Base-by-base conservation (phyloP, 2,113 vertebrate species). In the Podocnemis expansa region DNA sequence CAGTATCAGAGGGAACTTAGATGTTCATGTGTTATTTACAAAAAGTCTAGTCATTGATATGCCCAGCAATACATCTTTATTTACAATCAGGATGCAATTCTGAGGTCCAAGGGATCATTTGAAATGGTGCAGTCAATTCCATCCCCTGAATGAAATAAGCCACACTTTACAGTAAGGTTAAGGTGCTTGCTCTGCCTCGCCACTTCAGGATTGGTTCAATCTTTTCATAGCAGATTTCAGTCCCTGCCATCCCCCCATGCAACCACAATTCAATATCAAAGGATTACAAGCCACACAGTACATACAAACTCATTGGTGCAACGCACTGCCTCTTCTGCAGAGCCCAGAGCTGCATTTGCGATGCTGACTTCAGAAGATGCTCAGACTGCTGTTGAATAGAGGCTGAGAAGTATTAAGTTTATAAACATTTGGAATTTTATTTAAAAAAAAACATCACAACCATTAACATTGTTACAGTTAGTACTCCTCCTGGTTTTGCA, bases 391-490 rank as follows among this genome's bases (percentile, higher is more conserved):
- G 92, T 24, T 25, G 38, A 97, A 97, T 90, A 98, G 95, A 98
- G 91, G 94, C 96, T 5, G 86, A 96, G 94, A 93, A 95, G 80
- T 80, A 84, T 94, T 96, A 90, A 83, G 89, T 96, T 97, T 97
- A 97, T 95, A 98, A 98, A 98, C 97, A 97, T 89, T 91, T 87
- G 97, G 91, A 97, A 96, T 97, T 98, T 98, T 98, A 98, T 98
- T 98, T 96, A 76, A 96, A 97, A 90, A n/a, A 92, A 97, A 93
- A 91, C 85, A 95, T 98, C 98, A 98, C 97, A 98, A 97, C 93
- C 97, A 96, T 95, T 84, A 96, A 97, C 97, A 97, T 63, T 82
- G 97, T 97, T 97, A 97, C 98, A 97, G 95, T 94, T 92, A 92
- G 92, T 83, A 83, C 95, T 95, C 96, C 96, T 92, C 78, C 86